Evolutionary conservation across 2,797 vertebrate genomes (phyloP), one percentile per base, ranked within the genome.

Genomic region (Gallirallus australis): DNA sequence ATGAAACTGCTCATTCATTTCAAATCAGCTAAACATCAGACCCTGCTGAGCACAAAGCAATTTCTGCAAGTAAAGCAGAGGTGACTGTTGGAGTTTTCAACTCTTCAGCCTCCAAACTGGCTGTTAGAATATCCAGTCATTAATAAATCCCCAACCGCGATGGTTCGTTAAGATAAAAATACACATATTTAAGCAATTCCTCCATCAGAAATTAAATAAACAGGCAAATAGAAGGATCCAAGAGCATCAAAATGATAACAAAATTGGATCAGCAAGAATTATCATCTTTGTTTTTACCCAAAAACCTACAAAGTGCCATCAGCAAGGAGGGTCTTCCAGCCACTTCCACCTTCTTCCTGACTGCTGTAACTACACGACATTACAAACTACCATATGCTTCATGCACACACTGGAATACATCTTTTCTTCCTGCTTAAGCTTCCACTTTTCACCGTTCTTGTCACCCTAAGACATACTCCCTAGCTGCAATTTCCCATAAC

Each of bases 301-400:
- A 60, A 80, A 23, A n/a, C 50, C 76, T 80, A 57, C 57, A 48
- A 28, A 23, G 28, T 16, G 60, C 56, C 89, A 47, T 8, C 37
- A 12, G 16, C 5, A 10, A 82, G 24, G 63, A 79, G 54, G 68
- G n/a, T 83, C 27, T 81, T 64, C 69, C 65, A 76, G 50, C 39
- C 53, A 3, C 37, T 61, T 68, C 76, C 56, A n/a, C 1, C 1
- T 15, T 50, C 30, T 35, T 80, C 72, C 35, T 8, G 1, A 28
- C 30, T 9, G 31, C 73, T 23, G 18, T 0, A 1, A 30, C 45
- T 5, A 10, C 15, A 0, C 5, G 7, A 30, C 0, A 0, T 54
- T 37, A 52, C 40, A 25, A 78, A 61, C 47, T 7, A 15, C 59
- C 28, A 3, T 1, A 0, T 33, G 52, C 68, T 56, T 48, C n/a